These are phyloP conservation scores for Paracyclopina nana DNA, from an alignment of 1,140 invertebrate species.

Conservation along the genomic window DNA sequence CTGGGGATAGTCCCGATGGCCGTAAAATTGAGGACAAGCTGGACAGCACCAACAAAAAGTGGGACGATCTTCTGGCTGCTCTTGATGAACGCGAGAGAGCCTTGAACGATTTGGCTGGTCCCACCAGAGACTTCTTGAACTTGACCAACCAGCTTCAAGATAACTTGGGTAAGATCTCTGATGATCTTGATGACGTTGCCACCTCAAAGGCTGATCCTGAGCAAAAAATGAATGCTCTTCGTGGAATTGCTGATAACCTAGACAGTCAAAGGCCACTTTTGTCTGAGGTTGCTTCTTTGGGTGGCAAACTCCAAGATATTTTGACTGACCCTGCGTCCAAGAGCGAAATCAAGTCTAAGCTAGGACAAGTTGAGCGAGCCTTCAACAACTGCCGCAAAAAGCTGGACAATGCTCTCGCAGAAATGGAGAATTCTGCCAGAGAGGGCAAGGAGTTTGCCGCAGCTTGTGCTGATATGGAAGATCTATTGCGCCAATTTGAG, in stretches of 20 bases:
- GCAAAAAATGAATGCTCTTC: constrained; percentile 58
- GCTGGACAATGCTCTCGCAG: constrained; percentile 65
- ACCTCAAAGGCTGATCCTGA: constrained; percentile 52
- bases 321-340: constrained; percentile 72
- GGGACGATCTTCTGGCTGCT: constrained; percentile 54
- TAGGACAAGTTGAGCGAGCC: constrained; percentile 55
- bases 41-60: constrained; percentile 34
- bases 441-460: constrained; percentile 56
- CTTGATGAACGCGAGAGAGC: constrained; percentile 61
- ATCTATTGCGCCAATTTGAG: constrained; percentile 63
- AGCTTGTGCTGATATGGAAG: constrained; percentile 58
- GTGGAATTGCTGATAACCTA: constrained; percentile 59
- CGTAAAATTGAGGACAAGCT: constrained; percentile 39
- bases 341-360: constrained; percentile 69
- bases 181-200: constrained; percentile 63
- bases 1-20: constrained; percentile 47
- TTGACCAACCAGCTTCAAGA: constrained; percentile 54
- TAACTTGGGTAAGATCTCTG: constrained; percentile 58
- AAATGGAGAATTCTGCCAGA: constrained; percentile 60
- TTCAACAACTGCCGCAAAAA: constrained; percentile 69
- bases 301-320: constrained; percentile 60
- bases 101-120: constrained; percentile 63
- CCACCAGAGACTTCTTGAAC: constrained; percentile 71
- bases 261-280: constrained; percentile 64
- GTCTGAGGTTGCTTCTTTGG: constrained; percentile 65